These are phyloP conservation scores for Pristiophorus japonicus DNA, from an alignment of 2,113 vertebrate genomes.

Conservation along the genomic window DNA sequence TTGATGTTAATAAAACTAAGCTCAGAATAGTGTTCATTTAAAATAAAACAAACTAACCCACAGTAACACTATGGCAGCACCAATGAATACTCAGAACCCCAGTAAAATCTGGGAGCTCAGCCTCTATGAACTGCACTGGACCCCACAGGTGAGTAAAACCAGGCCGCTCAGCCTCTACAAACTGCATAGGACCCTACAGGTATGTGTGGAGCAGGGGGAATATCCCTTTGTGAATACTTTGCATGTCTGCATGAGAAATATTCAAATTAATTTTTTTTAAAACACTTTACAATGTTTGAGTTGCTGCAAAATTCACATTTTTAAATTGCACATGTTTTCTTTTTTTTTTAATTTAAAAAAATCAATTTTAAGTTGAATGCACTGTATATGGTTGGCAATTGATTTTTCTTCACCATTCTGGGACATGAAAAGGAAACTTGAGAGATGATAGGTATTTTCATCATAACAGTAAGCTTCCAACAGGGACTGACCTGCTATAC, in stretches of 20 bases:
- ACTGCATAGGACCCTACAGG: conserved; percentile 24
- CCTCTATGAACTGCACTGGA: conserved; percentile 79
- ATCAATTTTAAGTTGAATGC: background rate
- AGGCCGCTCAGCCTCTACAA: background rate
- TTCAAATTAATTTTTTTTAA: too few species aligned
- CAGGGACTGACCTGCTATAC: background rate
- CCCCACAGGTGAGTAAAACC: conserved; percentile 67
- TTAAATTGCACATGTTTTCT: background rate
- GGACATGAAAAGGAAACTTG: too few species aligned
- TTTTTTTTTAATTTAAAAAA: background rate
- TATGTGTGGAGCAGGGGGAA: conserved; percentile 24
- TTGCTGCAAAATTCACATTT: background rate
- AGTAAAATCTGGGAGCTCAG: conserved; percentile 85
- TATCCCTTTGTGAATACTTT: conserved; percentile 28
- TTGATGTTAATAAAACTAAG: too few species aligned
- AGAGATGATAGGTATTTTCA: too few species aligned
- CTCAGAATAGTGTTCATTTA: background rate
- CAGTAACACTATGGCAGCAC: conserved; percentile 67
- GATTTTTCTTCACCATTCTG: too few species aligned
- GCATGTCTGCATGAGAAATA: conserved; percentile 30
- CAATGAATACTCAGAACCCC: conserved; percentile 68
- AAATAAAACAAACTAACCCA: background rate
- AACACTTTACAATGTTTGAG: background rate
- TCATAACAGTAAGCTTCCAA: too few species aligned
- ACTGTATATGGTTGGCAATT: background rate